These are phyloP conservation scores for Corapipo altera DNA, from an alignment of 2,113 vertebrate genomes.

Conservation along the genomic window DNA sequence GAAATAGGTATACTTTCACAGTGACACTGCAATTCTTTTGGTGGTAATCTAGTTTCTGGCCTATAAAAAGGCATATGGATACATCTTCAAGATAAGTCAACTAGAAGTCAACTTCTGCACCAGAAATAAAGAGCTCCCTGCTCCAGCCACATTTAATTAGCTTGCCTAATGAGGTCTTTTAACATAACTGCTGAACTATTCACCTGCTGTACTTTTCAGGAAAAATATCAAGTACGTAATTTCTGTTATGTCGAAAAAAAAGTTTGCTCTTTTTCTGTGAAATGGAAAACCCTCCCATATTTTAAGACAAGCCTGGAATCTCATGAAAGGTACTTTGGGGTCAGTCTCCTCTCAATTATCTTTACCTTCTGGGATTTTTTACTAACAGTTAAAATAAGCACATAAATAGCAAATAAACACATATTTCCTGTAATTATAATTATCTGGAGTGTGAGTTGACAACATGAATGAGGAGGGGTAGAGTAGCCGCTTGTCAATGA, in stretches of 20 bases:
- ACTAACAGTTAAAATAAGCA: background rate
- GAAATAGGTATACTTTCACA: background rate
- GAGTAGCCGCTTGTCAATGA: background rate
- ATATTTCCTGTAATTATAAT: background rate
- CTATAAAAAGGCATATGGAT: background rate
- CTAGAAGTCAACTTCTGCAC: background rate
- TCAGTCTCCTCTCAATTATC: accelerated
- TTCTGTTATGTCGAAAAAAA: background rate
- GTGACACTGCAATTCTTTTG: background rate
- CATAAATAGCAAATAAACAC: background rate
- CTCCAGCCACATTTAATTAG: slow-evolving; percentile 19
- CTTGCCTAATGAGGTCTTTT: slow-evolving; percentile 2
- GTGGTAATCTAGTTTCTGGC: background rate
- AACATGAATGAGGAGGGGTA: background rate
- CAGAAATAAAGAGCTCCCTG: background rate
- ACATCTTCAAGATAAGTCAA: background rate
- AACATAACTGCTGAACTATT: slow-evolving; percentile 19
- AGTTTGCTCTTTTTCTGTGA: background rate
- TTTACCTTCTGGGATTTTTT: background rate
- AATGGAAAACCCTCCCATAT: background rate
- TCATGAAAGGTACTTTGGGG: background rate
- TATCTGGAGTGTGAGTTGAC: background rate
- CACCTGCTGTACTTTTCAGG: background rate
- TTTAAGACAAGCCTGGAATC: background rate
- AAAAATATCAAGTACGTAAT: background rate